Conservation (phyloP, 2,888 invertebrate species). For the Chaetogeoica ovagalla region DNA sequence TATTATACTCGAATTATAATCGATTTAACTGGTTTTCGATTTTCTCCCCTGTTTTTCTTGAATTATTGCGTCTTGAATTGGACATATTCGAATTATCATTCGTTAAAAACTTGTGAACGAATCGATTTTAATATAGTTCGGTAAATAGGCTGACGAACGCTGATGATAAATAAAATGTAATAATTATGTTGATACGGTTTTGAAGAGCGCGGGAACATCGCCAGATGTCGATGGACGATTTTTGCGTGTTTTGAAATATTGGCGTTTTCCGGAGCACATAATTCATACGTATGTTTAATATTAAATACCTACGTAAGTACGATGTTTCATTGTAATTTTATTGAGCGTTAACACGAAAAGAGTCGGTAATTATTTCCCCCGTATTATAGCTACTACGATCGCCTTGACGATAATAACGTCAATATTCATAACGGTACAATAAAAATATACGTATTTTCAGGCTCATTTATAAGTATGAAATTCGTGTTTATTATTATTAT, state of each 20-base stretch:
- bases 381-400: not conserved
- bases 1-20: no score
- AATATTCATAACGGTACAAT: not conserved
- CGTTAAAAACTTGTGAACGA: no score
- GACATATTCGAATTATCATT: no score
- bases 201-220: not conserved
- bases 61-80: no score
- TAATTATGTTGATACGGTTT: not conserved
- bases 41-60: no score
- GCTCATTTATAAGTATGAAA: no score
- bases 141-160: no score
- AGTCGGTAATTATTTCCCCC: not conserved
- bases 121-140: no score
- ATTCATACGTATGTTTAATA: not conserved
- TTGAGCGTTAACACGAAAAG: not conserved
- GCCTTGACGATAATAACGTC: not conserved
- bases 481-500: no score
- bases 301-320: not conserved
- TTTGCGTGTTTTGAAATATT: not conserved
- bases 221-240: not conserved
- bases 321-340: conserved; percentile 27
- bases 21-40: no score
- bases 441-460: no score
- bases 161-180: no score
- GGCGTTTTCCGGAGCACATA: not conserved